phyloP scores from a whole-genome alignment of 2,113 vertebrate genomes.

The Gavialis gangeticus region DNA sequence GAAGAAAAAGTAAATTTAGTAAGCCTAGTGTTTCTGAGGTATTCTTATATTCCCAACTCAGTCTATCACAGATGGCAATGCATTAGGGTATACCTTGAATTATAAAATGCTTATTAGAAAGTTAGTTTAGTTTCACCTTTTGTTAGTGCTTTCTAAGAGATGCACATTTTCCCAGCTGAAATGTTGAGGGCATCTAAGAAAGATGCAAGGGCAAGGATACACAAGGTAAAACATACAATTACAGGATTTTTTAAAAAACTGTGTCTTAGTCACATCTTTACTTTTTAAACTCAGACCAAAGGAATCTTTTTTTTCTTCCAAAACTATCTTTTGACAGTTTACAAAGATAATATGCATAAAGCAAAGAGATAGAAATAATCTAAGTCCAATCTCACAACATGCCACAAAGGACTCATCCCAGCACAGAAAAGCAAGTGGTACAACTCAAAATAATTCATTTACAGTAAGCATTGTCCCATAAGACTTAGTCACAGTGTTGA shows the following conservation, averaged over 20 bases:
- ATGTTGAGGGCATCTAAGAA: background rate
- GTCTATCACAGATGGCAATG: background rate
- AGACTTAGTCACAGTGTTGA: slow-evolving; percentile 38
- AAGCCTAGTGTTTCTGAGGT: background rate
- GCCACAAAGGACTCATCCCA: background rate
- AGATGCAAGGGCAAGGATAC: background rate
- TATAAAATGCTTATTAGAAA: background rate
- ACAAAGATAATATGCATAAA: slow-evolving; percentile 9
- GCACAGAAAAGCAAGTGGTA: background rate
- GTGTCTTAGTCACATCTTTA: background rate
- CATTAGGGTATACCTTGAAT: background rate
- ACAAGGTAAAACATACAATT: background rate
- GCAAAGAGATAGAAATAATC: background rate
- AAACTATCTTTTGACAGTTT: background rate
- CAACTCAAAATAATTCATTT: slow-evolving; percentile 46
- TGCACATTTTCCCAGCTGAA: background rate
- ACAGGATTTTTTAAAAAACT: background rate
- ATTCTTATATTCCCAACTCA: background rate
- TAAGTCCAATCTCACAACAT: slow-evolving; percentile 1
- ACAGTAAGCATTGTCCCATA: slow-evolving; percentile 30
- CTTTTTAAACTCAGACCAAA: background rate
- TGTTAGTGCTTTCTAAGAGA: background rate
- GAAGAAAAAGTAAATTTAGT: background rate
- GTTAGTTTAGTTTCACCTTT: background rate
- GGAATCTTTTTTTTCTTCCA: fast-evolving